phyloP scores from a whole-genome alignment of 2,113 vertebrate species.

The Cryptomyrus ogoouensis region DNA sequence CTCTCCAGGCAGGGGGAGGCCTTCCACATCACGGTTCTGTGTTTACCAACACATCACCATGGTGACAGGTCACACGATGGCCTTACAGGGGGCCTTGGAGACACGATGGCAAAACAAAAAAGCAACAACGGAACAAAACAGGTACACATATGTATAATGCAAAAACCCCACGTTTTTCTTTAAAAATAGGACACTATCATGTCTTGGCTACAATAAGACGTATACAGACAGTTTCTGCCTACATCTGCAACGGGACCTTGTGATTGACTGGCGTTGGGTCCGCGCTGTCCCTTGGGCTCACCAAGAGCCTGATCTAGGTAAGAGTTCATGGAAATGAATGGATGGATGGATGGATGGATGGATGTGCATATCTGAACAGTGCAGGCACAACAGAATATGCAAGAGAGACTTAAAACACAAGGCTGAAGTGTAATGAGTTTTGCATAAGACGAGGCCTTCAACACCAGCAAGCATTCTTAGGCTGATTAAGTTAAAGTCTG shows the following conservation, averaged over 20 bases:
- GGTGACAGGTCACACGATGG: conserved; percentile 59
- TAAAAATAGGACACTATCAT: not conserved
- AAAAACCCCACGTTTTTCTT: not conserved
- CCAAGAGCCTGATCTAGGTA: not conserved
- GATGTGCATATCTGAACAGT: not conserved
- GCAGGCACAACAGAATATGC: not conserved
- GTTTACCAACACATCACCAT: conserved; percentile 59
- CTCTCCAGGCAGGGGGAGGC: conserved; percentile 33
- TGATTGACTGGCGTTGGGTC: not conserved
- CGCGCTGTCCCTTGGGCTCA: not conserved
- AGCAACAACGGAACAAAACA: not conserved
- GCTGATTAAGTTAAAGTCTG: not conserved
- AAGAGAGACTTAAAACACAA: not conserved
- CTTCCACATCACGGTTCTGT: not conserved
- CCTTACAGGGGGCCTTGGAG: conserved; percentile 44
- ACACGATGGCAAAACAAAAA: conserved; percentile 34
- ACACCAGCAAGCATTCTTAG: not conserved
- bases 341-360: not conserved
- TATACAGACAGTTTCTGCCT: not conserved
- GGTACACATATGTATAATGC: not conserved
- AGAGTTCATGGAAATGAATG: not conserved
- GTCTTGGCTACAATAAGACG: not conserved
- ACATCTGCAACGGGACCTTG: not conserved
- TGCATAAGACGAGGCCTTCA: not conserved
- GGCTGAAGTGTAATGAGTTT: not conserved